These are phyloP conservation scores for Intellagama lesueurii DNA, from an alignment of 2,797 vertebrate species.

Conservation along the genomic window DNA sequence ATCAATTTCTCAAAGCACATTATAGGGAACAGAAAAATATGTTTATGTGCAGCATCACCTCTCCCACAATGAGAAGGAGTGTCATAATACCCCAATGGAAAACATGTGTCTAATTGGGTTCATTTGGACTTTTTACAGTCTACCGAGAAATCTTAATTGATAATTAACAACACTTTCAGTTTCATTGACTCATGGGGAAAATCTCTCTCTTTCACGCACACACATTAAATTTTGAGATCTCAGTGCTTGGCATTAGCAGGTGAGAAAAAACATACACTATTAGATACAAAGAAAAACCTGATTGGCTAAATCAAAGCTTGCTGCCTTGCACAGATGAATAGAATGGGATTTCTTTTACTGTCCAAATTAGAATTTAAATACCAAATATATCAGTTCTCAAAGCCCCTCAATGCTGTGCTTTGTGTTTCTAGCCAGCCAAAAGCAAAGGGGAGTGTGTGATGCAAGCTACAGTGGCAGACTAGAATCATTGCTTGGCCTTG, in stretches of 20 bases:
- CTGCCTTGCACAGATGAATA: constrained; percentile 63
- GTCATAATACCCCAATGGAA: constrained; percentile 60
- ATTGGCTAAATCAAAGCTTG: constrained; percentile 77
- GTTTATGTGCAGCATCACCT: constrained; percentile 58
- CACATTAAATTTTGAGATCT: constrained; percentile 75
- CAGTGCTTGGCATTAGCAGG: constrained; percentile 62
- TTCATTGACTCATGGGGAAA: constrained; percentile 57
- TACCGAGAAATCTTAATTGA: constrained; percentile 77
- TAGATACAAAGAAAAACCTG: constrained; percentile 73
- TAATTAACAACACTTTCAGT: constrained; percentile 77
- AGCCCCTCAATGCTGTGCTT: constrained; percentile 34
- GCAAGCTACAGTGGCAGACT: constrained; percentile 22
- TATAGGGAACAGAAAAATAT: constrained; percentile 65
- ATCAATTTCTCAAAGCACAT: constrained; percentile 57
- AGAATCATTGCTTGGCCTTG: neutral
- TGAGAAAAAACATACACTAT: constrained; percentile 68
- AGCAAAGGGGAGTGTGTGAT: constrained; percentile 23
- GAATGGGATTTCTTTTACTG: constrained; percentile 73
- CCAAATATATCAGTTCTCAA: constrained; percentile 56
- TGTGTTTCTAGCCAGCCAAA: constrained; percentile 15
- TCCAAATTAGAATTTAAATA: constrained; percentile 72
- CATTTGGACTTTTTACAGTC: constrained; percentile 74
- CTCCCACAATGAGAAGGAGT: constrained; percentile 63
- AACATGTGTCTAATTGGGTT: constrained; percentile 70
- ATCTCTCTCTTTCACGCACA: constrained; percentile 66